A percentile compares a stretch with the other conserved stretches of the same genome.
These are phyloP conservation scores for Sabellastarte sp. DNA, from an alignment of 2,888 invertebrate species.

Conservation along the genomic window DNA sequence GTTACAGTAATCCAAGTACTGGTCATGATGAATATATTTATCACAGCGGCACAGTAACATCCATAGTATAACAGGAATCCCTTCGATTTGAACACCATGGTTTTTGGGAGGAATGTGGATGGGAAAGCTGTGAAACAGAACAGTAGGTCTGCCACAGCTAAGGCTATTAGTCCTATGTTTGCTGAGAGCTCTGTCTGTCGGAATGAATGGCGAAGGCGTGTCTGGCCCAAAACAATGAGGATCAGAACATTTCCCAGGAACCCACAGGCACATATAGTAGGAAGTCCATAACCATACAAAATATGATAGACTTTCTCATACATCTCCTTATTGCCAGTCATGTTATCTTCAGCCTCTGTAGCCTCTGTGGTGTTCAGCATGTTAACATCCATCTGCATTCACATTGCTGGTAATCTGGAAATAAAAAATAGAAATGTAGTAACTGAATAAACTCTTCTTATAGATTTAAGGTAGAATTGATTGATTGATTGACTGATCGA, in stretches of 20 bases:
- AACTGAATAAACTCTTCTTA: no score
- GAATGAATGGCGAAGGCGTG: slow-evolving; percentile 25
- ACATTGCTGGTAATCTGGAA: no score
- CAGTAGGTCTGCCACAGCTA: slow-evolving; percentile 76
- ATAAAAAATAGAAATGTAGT: no score
- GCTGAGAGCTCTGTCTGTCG: slow-evolving; percentile 28
- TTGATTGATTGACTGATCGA: no score
- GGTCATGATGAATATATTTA: slow-evolving; percentile 64
- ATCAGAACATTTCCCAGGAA: slow-evolving; percentile 72
- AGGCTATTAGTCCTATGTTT: slow-evolving; percentile 69
- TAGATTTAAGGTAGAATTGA: no score
- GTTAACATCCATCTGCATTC: no score
- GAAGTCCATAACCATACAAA: slow-evolving; percentile 30
- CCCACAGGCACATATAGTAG: slow-evolving; percentile 29
- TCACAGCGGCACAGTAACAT: slow-evolving; percentile 36
- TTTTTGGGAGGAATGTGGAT: slow-evolving; percentile 31
- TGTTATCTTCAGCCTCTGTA: no score
- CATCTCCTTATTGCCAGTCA: slow-evolving; percentile 19
- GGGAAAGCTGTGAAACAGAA: slow-evolving; percentile 46
- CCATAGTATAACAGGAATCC: slow-evolving; percentile 28
- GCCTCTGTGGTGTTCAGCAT: no score
- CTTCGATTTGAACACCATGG: slow-evolving; percentile 9
- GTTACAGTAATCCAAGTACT: slow-evolving; percentile 64
- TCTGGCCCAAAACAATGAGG: slow-evolving; percentile 71
- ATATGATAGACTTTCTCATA: slow-evolving; percentile 25